phyloP scores from a whole-genome alignment of 2,797 vertebrate species.

The Sternotherus odoratus region DNA sequence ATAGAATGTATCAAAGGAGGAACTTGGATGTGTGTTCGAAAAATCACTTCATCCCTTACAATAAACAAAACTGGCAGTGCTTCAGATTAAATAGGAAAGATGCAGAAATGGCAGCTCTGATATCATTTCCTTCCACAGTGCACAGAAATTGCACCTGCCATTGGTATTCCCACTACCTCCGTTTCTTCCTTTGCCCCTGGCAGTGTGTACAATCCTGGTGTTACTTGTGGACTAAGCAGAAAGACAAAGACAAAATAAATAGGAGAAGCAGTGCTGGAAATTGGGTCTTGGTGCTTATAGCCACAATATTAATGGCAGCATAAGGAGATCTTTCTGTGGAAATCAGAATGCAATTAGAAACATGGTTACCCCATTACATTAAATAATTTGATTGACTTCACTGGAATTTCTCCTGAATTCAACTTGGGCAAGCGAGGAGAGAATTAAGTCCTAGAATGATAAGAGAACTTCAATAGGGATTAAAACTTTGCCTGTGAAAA shows the following conservation, averaged over 20 bases:
- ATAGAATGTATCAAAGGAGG: neutral
- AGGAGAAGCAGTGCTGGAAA: too few species aligned
- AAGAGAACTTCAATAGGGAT: neutral
- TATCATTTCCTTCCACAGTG: too few species aligned
- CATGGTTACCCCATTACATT: neutral
- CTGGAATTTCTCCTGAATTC: neutral
- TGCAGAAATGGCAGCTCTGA: too few species aligned
- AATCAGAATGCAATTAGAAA: neutral
- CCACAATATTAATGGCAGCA: too few species aligned
- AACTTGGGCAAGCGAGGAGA: neutral
- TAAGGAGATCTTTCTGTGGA: neutral
- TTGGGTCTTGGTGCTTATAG: too few species aligned
- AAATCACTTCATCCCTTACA: neutral
- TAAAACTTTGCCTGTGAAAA: neutral
- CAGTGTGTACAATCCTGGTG: too few species aligned
- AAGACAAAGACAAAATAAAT: too few species aligned
- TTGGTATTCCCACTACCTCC: too few species aligned
- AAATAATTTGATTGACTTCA: neutral
- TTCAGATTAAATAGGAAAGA: too few species aligned
- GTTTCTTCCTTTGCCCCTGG: too few species aligned
- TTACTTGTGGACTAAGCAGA: too few species aligned
- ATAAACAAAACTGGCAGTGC: neutral
- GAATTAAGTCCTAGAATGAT: neutral
- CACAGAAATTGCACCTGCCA: too few species aligned
- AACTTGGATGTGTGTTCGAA: neutral